Conservation (phyloP, 23 tunicate species). For the Styela clava region DNA sequence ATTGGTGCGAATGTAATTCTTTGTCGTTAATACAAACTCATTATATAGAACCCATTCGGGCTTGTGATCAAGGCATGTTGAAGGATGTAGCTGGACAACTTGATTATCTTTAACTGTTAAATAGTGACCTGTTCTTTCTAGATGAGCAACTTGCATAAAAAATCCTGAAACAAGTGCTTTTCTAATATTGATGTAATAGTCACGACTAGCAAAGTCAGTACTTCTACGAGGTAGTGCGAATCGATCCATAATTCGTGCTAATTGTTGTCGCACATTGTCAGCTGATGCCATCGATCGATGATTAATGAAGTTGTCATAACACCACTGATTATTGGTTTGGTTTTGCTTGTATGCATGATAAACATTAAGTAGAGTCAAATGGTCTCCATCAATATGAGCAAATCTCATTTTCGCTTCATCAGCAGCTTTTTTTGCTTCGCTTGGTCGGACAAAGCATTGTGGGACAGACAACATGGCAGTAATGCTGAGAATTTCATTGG, state of each 20-base stretch:
- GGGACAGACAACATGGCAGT: constrained; percentile 98
- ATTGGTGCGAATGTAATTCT: constrained; percentile 89
- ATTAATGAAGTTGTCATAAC: constrained; percentile 95
- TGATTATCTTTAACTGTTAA: constrained; percentile 97
- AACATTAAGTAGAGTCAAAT: constrained; percentile 92
- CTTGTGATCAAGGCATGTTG: constrained; percentile 98
- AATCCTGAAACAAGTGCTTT: constrained; percentile 95
- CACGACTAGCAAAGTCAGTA: constrained; percentile 89
- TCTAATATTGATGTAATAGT: constrained; percentile 87
- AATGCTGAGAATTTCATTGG: constrained; percentile 94
- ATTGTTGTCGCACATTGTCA: constrained; percentile 95
- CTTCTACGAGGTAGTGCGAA: constrained; percentile 88
- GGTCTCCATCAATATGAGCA: constrained; percentile 99
- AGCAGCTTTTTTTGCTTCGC: constrained; percentile 88
- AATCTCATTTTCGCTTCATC: constrained; percentile 97
- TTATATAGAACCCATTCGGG: constrained; percentile 99
- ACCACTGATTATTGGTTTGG: constrained; percentile 76
- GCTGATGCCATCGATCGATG: constrained; percentile 93
- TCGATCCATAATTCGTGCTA: constrained; percentile 96
- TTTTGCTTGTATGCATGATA: constrained; percentile 97
- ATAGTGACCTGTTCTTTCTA: constrained; percentile 95
- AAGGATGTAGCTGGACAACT: constrained; percentile 95
- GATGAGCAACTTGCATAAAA: constrained; percentile 98
- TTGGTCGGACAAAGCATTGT: constrained; percentile 96
- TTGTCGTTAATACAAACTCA: constrained; percentile 94